Conservation (phyloP, 2,797 vertebrate species). For the Syngnathus rostellatus region DNA sequence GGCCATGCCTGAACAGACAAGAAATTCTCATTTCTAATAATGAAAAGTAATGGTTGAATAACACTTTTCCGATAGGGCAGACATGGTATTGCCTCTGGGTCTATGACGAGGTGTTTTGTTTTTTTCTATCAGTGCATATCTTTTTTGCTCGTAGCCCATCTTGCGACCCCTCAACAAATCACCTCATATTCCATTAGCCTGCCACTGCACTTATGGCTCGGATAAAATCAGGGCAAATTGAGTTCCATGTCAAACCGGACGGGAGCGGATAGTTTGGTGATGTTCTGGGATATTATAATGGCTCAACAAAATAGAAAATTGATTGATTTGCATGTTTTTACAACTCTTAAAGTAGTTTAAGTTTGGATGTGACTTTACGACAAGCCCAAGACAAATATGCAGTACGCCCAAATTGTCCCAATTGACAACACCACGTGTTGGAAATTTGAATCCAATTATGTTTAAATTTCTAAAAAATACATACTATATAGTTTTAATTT, state of each 20-base stretch:
- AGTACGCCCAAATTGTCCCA: no score
- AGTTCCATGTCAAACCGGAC: constrained; percentile 22
- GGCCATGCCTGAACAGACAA: no score
- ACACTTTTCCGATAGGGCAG: not conserved
- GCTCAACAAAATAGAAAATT: not conserved
- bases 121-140: not conserved
- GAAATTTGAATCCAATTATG: no score
- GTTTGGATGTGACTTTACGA: not conserved
- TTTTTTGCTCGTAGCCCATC: constrained; percentile 1
- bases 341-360: not conserved
- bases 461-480: no score
- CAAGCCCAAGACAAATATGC: not conserved
- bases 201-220: constrained; percentile 24
- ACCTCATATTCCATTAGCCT: constrained; percentile 27
- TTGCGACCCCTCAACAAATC: constrained; percentile 11
- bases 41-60: no score
- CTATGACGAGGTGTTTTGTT: constrained; percentile 7
- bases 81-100: constrained; percentile 9
- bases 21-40: no score
- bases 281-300: not conserved
- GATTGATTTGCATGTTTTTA: not conserved
- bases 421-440: no score
- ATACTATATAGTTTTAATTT: no score
- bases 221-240: constrained; percentile 49
- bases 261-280: not conserved